Percentiles rank a stretch among this genome's conserved stretches.
Conservation (phyloP, 2,113 vertebrate species). For the Nycticebus coucang region DNA sequence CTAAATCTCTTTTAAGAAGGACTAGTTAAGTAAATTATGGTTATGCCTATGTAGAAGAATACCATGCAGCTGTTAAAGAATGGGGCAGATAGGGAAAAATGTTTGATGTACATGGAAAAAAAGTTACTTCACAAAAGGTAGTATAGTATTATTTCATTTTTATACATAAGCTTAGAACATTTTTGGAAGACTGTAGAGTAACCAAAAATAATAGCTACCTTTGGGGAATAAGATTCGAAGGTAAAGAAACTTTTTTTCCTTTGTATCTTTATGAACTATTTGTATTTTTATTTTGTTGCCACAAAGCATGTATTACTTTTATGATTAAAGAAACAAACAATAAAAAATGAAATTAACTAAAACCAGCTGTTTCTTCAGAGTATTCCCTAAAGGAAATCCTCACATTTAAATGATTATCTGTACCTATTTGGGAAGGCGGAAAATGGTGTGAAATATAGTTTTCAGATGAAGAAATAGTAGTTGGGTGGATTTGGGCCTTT, state of each 20-base stretch:
- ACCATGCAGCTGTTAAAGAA: not conserved
- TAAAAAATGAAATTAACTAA: conserved; percentile 32
- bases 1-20: not conserved
- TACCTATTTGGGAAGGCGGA: not conserved
- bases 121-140: not conserved
- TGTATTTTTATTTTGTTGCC: conserved; percentile 31
- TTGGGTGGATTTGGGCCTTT: not conserved
- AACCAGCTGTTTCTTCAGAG: not conserved
- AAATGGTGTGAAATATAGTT: not conserved
- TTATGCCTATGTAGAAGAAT: not conserved
- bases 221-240: not conserved
- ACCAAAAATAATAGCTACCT: not conserved
- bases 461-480: not conserved
- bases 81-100: not conserved
- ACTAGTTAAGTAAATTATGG: not conserved
- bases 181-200: not conserved
- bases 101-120: not conserved
- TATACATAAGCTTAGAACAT: not conserved
- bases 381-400: not conserved
- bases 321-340: not conserved
- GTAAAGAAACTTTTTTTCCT: not conserved
- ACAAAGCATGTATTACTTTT: not conserved
- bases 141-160: not conserved
- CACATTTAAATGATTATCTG: not conserved
- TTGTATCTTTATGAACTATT: not conserved